A percentile compares a stretch with the other conserved stretches of the same genome.
Evolutionary conservation across 2,888 invertebrate genomes (phyloP).

Genomic region (Bedellia somnulentella): DNA sequence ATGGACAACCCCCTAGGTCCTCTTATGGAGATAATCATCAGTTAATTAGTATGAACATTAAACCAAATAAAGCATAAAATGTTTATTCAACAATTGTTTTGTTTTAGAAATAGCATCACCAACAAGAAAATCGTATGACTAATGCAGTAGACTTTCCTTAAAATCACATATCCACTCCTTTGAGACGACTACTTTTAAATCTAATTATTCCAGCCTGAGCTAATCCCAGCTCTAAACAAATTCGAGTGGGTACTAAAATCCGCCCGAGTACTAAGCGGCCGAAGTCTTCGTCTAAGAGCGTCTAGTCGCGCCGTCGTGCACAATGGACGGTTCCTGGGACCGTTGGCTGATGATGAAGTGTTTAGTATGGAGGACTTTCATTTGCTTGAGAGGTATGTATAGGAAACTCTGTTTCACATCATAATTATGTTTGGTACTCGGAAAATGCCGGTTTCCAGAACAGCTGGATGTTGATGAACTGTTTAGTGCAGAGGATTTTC

Average conservation of each 20-base stretch:
- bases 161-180: no score
- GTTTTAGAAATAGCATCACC: no score
- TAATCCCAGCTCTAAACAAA: conserved; percentile 58
- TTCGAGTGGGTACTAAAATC: conserved; percentile 69
- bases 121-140: no score
- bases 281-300: conserved; percentile 67
- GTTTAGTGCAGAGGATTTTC: conserved; percentile 80
- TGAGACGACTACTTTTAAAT: no score
- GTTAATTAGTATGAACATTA: no score
- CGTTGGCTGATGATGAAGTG: conserved; percentile 70
- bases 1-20: no score
- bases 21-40: no score
- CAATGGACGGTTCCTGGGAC: conserved; percentile 89
- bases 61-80: no score
- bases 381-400: conserved; percentile 73
- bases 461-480: conserved; percentile 69
- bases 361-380: conserved; percentile 89
- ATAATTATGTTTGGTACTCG: no score
- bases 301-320: conserved; percentile 76
- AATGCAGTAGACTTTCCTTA: no score
- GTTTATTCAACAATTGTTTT: no score
- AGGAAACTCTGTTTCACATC: no score
- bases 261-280: conserved; percentile 67
- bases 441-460: conserved; percentile 77
- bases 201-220: conserved; percentile 33